Evolutionary conservation across 2,113 vertebrate genomes (phyloP).

Genomic region (Platysteira castanea): DNA sequence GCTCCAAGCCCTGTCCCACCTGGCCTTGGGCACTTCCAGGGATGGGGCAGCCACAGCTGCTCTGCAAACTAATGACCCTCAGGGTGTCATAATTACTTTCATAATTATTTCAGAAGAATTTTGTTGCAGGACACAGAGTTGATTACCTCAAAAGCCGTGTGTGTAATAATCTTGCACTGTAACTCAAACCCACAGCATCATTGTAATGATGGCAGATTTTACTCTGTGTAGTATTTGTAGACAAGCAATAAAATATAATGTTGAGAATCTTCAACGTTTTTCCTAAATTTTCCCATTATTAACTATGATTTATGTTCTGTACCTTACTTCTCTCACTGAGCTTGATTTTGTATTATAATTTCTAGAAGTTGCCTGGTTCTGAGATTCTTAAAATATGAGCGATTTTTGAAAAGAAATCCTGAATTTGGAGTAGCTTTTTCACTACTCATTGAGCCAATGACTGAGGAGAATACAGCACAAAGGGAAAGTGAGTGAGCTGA

Average conservation of each 20-base stretch:
- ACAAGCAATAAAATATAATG: neutral
- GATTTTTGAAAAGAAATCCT: neutral
- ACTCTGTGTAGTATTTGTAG: neutral
- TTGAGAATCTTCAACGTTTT: neutral
- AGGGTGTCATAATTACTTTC: neutral
- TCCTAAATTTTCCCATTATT: neutral
- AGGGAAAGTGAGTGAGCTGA: neutral
- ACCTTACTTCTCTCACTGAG: neutral
- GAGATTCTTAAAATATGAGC: neutral
- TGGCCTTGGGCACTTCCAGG: neutral
- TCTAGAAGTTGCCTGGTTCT: neutral
- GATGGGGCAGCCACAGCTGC: neutral
- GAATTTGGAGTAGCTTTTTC: neutral
- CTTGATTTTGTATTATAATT: neutral
- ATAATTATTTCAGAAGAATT: neutral
- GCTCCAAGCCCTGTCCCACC: fast-evolving
- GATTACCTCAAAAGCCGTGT: neutral
- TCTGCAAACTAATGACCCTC: neutral
- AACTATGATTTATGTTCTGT: neutral
- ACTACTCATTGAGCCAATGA: neutral
- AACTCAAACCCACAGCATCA: neutral
- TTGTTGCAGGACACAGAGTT: neutral
- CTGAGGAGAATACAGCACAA: neutral
- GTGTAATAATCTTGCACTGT: neutral
- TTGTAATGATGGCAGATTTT: neutral